These are phyloP conservation scores for Nothocercus nigrocapillus DNA, from an alignment of 2,113 vertebrate species.

Conservation along the genomic window DNA sequence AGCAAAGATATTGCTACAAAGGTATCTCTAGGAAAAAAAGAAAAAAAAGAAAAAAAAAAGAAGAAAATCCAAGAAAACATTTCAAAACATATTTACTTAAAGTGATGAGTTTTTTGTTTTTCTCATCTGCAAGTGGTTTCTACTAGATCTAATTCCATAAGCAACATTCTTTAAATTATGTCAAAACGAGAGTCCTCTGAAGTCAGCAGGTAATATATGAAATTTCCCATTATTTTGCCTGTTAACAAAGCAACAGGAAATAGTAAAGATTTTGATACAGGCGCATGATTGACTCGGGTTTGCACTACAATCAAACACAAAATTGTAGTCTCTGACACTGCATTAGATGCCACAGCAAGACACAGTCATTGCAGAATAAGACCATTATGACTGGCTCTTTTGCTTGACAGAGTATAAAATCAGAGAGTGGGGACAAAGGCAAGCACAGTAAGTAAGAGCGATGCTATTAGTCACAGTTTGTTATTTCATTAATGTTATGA, in stretches of 20 bases:
- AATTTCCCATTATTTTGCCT: background rate
- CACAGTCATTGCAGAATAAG: background rate
- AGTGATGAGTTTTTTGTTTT: background rate
- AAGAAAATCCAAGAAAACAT: background rate
- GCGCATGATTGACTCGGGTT: background rate
- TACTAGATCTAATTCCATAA: background rate
- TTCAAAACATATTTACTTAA: background rate
- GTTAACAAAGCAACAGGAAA: background rate
- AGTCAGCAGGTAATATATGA: background rate
- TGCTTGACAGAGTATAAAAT: background rate
- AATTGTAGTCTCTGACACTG: background rate
- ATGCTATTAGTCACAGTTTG: background rate
- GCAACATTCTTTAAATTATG: background rate
- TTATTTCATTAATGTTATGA: background rate
- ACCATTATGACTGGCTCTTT: background rate
- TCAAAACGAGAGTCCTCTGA: background rate
- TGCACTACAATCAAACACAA: background rate
- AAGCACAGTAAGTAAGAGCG: background rate
- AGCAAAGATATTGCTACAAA: too few relatives aligned
- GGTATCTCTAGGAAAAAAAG: background rate
- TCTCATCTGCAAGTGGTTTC: background rate
- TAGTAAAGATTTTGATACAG: background rate
- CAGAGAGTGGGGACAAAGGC: background rate
- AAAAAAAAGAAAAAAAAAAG: background rate
- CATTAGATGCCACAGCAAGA: background rate